These are phyloP conservation scores for Trypoxylon attenuatum DNA, from an alignment of 2,888 invertebrate genomes.

Conservation along the genomic window DNA sequence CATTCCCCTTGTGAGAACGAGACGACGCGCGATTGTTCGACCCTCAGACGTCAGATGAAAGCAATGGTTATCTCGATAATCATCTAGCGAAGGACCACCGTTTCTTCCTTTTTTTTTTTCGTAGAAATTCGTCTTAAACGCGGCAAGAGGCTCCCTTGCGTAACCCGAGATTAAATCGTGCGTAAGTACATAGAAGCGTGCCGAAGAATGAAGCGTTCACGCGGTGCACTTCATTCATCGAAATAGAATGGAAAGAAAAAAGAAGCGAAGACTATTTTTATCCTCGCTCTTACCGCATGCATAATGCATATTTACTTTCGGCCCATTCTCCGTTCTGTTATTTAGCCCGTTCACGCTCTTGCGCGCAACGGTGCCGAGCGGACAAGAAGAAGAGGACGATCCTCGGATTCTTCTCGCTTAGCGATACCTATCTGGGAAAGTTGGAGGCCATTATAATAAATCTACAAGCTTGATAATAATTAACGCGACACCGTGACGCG, in stretches of 20 bases:
- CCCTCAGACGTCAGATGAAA: too few relatives aligned
- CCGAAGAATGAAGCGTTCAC: too few relatives aligned
- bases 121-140: neutral
- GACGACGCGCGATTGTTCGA: neutral
- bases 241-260: conserved; percentile 41
- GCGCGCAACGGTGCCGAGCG: conserved; percentile 39
- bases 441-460: conserved; percentile 17
- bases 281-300: conserved; percentile 43
- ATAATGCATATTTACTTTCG: conserved; percentile 48
- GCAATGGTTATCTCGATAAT: too few relatives aligned
- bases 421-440: conserved; percentile 35
- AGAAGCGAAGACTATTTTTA: conserved; percentile 23
- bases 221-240: conserved; percentile 21
- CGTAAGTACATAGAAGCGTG: too few relatives aligned
- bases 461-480: conserved; percentile 17
- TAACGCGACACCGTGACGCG: too few relatives aligned
- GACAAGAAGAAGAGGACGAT: too few relatives aligned
- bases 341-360: conserved; percentile 44
- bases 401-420: too few relatives aligned
- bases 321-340: conserved; percentile 30
- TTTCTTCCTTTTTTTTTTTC: too few relatives aligned
- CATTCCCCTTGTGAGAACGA: neutral
- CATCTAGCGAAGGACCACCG: too few relatives aligned
- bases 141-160: too few relatives aligned
- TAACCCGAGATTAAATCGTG: too few relatives aligned